These are phyloP conservation scores for Branchellion lobata DNA, from an alignment of 2,888 invertebrate genomes.

Conservation along the genomic window DNA sequence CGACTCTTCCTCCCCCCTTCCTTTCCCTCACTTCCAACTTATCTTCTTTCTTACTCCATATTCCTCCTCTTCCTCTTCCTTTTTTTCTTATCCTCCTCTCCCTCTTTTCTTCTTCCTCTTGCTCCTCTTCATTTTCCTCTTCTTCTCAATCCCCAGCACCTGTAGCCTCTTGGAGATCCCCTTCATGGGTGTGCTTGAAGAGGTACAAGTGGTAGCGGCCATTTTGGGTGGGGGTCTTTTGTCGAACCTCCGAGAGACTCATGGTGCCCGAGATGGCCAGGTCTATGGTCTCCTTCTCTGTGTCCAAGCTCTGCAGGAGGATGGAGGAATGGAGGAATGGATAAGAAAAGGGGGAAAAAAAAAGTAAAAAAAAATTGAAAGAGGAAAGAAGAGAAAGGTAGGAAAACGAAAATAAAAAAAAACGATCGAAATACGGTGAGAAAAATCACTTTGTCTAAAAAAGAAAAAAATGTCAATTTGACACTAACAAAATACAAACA, in stretches of 20 bases:
- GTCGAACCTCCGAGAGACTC: constrained; percentile 68
- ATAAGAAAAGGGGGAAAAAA: neutral
- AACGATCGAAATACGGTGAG: neutral
- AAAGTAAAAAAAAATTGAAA: neutral
- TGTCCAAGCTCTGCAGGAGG: constrained; percentile 66
- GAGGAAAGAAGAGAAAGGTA: too few relatives aligned
- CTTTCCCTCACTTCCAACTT: too few relatives aligned
- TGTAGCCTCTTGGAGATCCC: constrained; percentile 70
- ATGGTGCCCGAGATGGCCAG: constrained; percentile 69
- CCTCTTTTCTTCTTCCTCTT: too few relatives aligned
- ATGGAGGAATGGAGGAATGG: neutral
- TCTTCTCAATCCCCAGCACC: too few relatives aligned
- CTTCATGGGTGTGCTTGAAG: constrained; percentile 89
- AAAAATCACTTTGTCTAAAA: neutral
- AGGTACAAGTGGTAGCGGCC: constrained; percentile 88
- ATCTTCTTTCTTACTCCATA: too few relatives aligned
- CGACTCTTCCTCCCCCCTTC: too few relatives aligned
- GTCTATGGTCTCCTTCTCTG: constrained; percentile 72
- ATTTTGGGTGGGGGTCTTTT: constrained; percentile 78
- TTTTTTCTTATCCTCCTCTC: too few relatives aligned
- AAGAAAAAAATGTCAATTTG: too few relatives aligned
- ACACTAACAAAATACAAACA: too few relatives aligned
- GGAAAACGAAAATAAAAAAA: too few relatives aligned
- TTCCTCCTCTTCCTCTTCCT: too few relatives aligned
- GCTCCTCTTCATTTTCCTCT: too few relatives aligned